phyloP scores from a whole-genome alignment of 2,797 vertebrate genomes.

The Heterohyrax brucei region DNA sequence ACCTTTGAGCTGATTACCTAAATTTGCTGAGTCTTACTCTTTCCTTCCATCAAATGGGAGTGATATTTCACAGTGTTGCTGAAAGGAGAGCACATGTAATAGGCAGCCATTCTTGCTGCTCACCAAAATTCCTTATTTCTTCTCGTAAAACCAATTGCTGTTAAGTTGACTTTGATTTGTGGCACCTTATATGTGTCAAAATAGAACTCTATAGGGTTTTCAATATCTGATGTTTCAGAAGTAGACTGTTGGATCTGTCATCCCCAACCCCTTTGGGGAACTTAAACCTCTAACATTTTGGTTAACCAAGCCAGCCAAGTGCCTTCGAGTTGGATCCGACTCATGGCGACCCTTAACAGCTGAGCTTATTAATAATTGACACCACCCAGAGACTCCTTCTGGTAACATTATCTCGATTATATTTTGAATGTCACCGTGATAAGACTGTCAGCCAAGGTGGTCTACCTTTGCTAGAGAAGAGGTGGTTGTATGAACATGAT shows the following conservation, averaged over 20 bases:
- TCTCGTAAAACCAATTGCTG: neutral
- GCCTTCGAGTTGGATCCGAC: too few species aligned
- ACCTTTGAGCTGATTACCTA: neutral
- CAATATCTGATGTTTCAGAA: too few species aligned
- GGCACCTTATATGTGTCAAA: neutral
- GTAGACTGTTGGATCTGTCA: too few species aligned
- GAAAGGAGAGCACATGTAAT: neutral
- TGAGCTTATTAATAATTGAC: too few species aligned
- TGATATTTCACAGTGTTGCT: neutral
- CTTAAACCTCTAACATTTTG: too few species aligned
- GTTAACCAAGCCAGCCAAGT: too few species aligned
- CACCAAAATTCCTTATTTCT: rapidly evolving
- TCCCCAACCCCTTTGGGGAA: too few species aligned
- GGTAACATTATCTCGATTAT: neutral
- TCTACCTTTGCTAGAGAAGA: neutral
- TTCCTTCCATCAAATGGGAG: neutral
- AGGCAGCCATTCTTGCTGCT: neutral
- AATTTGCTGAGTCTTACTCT: neutral
- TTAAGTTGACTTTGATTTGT: neutral
- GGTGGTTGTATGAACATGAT: neutral
- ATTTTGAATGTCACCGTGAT: neutral
- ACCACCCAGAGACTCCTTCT: too few species aligned
- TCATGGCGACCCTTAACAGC: too few species aligned
- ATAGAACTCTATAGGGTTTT: neutral
- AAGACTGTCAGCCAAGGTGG: neutral